Percentiles rank a stretch among this genome's conserved stretches.
These are phyloP conservation scores for Genyomyrus donnyi DNA, from an alignment of 2,113 vertebrate species.

Conservation along the genomic window DNA sequence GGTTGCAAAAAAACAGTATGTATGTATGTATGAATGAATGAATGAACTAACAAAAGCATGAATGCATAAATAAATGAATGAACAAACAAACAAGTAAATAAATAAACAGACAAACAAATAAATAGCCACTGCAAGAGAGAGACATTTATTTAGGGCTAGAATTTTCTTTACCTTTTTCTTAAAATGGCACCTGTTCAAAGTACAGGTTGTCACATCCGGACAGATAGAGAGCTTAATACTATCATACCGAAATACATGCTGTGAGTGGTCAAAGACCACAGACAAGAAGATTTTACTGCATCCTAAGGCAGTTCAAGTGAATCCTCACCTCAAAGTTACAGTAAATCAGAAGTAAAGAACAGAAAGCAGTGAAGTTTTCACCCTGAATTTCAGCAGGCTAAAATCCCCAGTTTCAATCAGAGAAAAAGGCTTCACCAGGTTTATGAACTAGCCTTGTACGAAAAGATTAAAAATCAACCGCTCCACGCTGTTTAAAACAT, in stretches of 20 bases:
- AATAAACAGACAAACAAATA: not conserved
- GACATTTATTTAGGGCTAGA: not conserved
- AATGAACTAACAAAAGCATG: too few relatives aligned
- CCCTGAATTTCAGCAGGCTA: not conserved
- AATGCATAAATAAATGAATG: too few relatives aligned
- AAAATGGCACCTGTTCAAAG: not conserved
- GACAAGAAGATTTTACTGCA: not conserved
- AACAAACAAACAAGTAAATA: too few relatives aligned
- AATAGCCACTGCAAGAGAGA: not conserved
- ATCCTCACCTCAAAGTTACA: not conserved
- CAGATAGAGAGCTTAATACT: not conserved
- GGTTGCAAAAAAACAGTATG: too few relatives aligned
- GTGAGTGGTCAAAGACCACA: not conserved
- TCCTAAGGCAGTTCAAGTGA: not conserved
- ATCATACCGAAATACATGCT: not conserved
- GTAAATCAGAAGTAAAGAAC: not conserved
- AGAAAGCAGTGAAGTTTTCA: not conserved
- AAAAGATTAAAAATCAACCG: not conserved
- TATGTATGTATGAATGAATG: too few relatives aligned
- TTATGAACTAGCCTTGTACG: not conserved
- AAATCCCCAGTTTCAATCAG: not conserved
- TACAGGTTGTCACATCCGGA: not conserved
- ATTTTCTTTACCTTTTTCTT: not conserved
- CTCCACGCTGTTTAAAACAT: constrained; percentile 40
- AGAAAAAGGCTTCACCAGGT: not conserved